Evolutionary conservation across 1,140 invertebrate species (phyloP).

Genomic region (Pseudomyrmex cubaensis): DNA sequence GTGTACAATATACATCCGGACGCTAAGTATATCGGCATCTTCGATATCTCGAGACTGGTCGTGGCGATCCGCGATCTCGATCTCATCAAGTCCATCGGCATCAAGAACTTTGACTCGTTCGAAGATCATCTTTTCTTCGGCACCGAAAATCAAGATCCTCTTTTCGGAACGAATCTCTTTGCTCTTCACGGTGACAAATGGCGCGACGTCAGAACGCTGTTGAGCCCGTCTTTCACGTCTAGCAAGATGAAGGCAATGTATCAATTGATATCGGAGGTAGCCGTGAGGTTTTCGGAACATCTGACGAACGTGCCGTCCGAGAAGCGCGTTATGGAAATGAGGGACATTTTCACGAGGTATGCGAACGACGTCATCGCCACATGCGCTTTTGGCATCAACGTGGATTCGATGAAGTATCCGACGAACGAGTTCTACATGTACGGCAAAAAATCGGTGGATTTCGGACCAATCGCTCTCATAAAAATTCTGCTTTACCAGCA

Average conservation of each 20-base stretch:
- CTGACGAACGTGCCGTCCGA: slow-evolving; percentile 68
- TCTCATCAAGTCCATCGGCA: slow-evolving; percentile 74
- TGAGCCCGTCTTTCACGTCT: slow-evolving; percentile 79
- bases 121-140: slow-evolving; percentile 78
- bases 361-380: slow-evolving; percentile 87
- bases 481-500: slow-evolving; percentile 41
- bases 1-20: slow-evolving; percentile 57
- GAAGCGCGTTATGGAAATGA: slow-evolving; percentile 37
- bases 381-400: slow-evolving; percentile 67
- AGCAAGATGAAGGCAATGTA: slow-evolving; percentile 77
- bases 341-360: slow-evolving; percentile 80
- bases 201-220: slow-evolving; percentile 74
- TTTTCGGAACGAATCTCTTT: slow-evolving; percentile 79
- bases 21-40: slow-evolving; percentile 72
- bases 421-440: slow-evolving; percentile 75
- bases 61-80: slow-evolving; percentile 79
- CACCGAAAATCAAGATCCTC: slow-evolving; percentile 67
- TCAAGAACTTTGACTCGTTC: slow-evolving; percentile 79
- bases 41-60: slow-evolving; percentile 62
- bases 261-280: slow-evolving; percentile 67
- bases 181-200: slow-evolving; percentile 76
- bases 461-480: neutral
- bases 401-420: slow-evolving; percentile 72
- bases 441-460: slow-evolving; percentile 5
- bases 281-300: slow-evolving; percentile 41